Evolutionary conservation across 2,113 vertebrate genomes (phyloP).

Genomic region (Paedocypris sp.): DNA sequence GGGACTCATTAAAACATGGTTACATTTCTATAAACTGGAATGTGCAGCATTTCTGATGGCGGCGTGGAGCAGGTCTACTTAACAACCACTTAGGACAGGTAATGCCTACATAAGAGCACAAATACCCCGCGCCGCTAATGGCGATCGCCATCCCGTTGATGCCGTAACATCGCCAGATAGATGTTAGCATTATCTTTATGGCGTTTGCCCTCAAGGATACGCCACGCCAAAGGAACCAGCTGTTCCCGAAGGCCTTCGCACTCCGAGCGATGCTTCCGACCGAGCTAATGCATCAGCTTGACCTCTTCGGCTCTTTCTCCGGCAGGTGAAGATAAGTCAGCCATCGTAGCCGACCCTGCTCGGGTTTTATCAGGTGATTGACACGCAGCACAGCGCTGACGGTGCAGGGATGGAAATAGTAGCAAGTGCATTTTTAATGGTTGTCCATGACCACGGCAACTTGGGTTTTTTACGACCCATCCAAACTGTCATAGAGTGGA

Average conservation of each 20-base stretch:
- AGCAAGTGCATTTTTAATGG: conserved; percentile 42
- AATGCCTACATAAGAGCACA: neutral
- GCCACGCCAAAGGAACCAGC: conserved; percentile 4
- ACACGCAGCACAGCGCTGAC: neutral
- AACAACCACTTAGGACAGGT: conserved; percentile 21
- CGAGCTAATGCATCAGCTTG: conserved; percentile 27
- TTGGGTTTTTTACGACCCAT: conserved; percentile 28
- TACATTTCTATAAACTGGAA: conserved; percentile 55
- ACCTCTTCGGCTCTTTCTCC: conserved; percentile 17
- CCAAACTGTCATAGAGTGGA: conserved; percentile 34
- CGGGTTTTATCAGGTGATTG: conserved; percentile 23
- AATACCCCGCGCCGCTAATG: neutral
- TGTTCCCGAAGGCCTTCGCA: neutral
- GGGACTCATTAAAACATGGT: conserved; percentile 55
- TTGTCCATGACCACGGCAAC: conserved; percentile 24
- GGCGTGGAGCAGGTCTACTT: conserved; percentile 50
- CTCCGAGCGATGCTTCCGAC: conserved; percentile 6
- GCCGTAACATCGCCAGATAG: neutral
- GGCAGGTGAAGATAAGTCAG: conserved; percentile 2
- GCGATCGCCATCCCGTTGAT: neutral
- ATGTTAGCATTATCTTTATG: conserved; percentile 6
- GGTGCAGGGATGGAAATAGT: conserved; percentile 23
- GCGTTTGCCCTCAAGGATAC: conserved; percentile 11
- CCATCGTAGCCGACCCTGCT: conserved; percentile 8
- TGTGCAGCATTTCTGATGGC: conserved; percentile 48